Percentiles rank a stretch among this genome's conserved stretches.
Evolutionary conservation across 2,797 vertebrate species (phyloP).

Genomic region (Trichosurus vulpecula): DNA sequence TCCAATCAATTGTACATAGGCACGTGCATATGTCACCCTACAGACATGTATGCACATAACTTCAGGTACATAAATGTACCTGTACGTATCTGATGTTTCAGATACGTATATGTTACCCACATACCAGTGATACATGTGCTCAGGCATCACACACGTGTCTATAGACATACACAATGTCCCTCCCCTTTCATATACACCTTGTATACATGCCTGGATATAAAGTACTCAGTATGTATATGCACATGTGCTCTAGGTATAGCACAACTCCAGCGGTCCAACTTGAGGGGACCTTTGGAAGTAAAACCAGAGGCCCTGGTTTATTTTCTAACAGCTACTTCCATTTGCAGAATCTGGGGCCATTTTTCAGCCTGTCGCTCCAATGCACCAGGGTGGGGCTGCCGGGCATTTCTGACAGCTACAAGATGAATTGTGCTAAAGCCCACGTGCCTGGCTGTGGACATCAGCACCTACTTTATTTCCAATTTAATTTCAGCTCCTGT

Average conservation of each 20-base stretch:
- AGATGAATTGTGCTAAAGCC: neutral
- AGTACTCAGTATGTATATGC: neutral
- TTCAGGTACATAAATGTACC: neutral
- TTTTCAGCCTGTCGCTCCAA: slow-evolving; percentile 3
- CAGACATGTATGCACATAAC: neutral
- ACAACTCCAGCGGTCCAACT: neutral
- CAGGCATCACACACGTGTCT: neutral
- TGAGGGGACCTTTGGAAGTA: neutral
- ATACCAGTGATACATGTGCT: neutral
- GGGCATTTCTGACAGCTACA: neutral
- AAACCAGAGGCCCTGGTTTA: neutral
- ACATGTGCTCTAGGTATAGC: neutral
- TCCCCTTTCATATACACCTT: neutral
- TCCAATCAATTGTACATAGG: neutral
- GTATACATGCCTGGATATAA: neutral
- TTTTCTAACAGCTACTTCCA: neutral
- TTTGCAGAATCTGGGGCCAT: neutral
- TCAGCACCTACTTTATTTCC: neutral
- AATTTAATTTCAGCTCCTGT: slow-evolving; percentile 2
- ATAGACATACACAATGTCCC: neutral
- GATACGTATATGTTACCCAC: neutral
- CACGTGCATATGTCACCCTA: neutral
- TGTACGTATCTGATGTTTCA: too few species aligned
- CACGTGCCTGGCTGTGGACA: neutral
- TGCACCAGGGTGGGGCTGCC: neutral